A percentile compares a stretch with the other conserved stretches of the same genome.
Conservation (phyloP, 2,113 vertebrate genomes). For the Verasper variegatus region DNA sequence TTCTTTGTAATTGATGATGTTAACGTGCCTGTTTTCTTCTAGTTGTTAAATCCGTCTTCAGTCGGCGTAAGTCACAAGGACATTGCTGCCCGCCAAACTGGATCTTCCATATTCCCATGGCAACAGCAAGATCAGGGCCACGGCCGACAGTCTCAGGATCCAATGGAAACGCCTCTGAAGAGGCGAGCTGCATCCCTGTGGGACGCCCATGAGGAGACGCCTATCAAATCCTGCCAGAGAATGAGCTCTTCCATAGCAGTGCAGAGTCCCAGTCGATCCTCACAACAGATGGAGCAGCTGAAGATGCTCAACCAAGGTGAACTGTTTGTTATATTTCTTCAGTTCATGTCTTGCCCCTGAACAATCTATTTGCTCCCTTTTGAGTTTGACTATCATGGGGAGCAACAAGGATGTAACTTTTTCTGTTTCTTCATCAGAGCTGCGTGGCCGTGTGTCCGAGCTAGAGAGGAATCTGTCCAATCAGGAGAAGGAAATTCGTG, state of each 20-base stretch:
- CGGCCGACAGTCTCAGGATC: conserved; percentile 68
- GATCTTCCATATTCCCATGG: conserved; percentile 94
- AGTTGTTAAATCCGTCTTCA: conserved; percentile 79
- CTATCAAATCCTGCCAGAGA: conserved; percentile 69
- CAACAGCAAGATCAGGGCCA: conserved; percentile 86
- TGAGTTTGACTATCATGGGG: not conserved
- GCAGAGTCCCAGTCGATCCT: conserved; percentile 68
- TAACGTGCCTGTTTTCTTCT: conserved; percentile 21
- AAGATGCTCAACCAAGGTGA: conserved; percentile 90
- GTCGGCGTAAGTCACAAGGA: conserved; percentile 85
- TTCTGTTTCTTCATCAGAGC: conserved; percentile 76
- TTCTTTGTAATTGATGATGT: not conserved
- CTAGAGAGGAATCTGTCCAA: conserved; percentile 84
- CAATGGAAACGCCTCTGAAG: conserved; percentile 83
- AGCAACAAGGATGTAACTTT: not conserved
- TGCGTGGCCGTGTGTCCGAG: conserved; percentile 84
- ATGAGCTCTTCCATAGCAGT: conserved; percentile 66
- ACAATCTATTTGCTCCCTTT: not conserved
- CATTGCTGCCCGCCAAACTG: conserved; percentile 88
- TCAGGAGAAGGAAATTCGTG: conserved; percentile 86
- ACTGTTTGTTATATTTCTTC: not conserved
- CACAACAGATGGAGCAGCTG: conserved; percentile 82
- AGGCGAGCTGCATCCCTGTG: conserved; percentile 78
- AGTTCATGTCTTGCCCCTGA: not conserved
- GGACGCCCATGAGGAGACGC: conserved; percentile 83